Base-by-base conservation (phyloP, 2,113 vertebrate genomes). In the Sander lucioperca region DNA sequence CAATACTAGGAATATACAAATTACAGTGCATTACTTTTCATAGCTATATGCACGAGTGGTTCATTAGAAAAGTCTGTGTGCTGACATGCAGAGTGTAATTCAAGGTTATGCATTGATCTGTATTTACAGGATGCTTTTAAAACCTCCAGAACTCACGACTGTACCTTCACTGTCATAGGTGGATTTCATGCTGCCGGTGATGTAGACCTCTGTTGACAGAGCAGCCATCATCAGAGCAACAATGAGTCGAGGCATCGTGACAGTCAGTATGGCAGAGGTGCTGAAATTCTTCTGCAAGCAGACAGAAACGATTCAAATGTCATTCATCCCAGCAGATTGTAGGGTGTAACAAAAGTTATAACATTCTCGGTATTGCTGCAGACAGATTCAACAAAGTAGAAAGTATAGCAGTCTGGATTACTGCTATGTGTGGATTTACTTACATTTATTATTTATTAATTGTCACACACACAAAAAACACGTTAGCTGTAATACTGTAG, bases 91-190 rank as follows among this genome's bases (percentile, higher is more conserved):
- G 25, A 33, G 12, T 39, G 1, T 21, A 33, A 30, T 30, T 9
- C 16, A 54, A 71, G 9, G 15, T 16, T 13, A 45, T 65, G 18
- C 2, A 27, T 19, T 53, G 27, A n/a, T 76, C 8, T 68, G 53
- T 39, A 51, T 36, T 36, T 25, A 30, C 5, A 57, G 18, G n/a
- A 58, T 48, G 19, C 1, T 5, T 39, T 68, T 61, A 58, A 50
- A 51, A 15, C 25, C 14, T 61, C 6, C 7, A 23, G 4, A 51
- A 18, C 16, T 53, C 2, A 61, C 36, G 56, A 68, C 76, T 50
- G 36, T 84, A 84, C 82, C 82, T 74, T 63, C 9, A 48, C 13
- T 61, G 75, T 36, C 33, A 65, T 57, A 47, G 25, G 47, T 56
- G 21, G 82, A 76, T 48, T 47, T 70, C 39, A 70, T 19, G 56